Conservation (phyloP, 2,888 invertebrate genomes). For the Cosmorhoe ocellata region DNA sequence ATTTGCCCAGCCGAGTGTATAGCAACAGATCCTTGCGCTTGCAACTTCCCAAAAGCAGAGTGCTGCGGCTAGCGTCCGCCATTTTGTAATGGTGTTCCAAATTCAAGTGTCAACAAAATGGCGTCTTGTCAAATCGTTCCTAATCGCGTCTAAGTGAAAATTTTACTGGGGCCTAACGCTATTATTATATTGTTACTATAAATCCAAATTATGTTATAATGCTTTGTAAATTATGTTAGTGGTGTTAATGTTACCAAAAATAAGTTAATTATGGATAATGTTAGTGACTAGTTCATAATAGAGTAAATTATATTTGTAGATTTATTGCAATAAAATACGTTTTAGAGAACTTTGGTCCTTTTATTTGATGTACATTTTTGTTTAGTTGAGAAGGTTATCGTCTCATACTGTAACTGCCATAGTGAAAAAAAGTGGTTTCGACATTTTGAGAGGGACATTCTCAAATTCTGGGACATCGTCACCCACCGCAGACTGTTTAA, state of each 20-base stretch:
- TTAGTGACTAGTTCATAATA: slow-evolving; percentile 19
- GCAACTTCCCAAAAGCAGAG: slow-evolving; percentile 66
- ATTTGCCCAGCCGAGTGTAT: slow-evolving; percentile 69
- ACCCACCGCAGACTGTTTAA: too few relatives aligned
- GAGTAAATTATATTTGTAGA: slow-evolving; percentile 29
- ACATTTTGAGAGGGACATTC: too few relatives aligned
- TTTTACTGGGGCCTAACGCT: slow-evolving; percentile 3
- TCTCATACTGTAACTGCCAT: too few relatives aligned
- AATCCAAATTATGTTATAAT: background rate
- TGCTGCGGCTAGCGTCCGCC: slow-evolving; percentile 55
- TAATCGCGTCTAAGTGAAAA: slow-evolving; percentile 21
- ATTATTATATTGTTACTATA: background rate
- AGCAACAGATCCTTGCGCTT: slow-evolving; percentile 70
- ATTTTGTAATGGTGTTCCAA: slow-evolving; percentile 47
- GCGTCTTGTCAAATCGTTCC: slow-evolving; percentile 23
- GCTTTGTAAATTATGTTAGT: slow-evolving; percentile 4
- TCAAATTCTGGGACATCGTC: too few relatives aligned
- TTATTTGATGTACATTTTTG: slow-evolving; percentile 15
- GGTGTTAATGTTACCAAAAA: slow-evolving; percentile 16
- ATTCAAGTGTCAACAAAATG: slow-evolving; percentile 48
- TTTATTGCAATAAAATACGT: slow-evolving; percentile 27
- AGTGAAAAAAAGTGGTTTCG: too few relatives aligned
- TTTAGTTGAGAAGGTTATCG: too few relatives aligned
- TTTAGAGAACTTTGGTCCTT: slow-evolving; percentile 30
- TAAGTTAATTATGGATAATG: slow-evolving; percentile 22